These are phyloP conservation scores for Pseudopleuronectes americanus DNA, from an alignment of 2,797 vertebrate genomes.

Conservation along the genomic window DNA sequence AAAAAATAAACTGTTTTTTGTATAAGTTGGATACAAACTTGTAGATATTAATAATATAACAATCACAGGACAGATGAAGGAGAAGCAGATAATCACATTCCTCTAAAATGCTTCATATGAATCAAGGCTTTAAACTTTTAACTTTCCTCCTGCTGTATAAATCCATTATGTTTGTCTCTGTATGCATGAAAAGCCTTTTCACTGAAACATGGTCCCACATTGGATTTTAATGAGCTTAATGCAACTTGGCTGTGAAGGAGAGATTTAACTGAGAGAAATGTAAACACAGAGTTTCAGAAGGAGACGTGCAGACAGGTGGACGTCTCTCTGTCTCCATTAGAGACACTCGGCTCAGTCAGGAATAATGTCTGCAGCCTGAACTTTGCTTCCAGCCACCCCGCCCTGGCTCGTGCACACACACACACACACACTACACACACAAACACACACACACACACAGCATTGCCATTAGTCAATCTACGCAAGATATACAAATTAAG, in stretches of 20 bases:
- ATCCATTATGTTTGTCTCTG: too few relatives aligned
- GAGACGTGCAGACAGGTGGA: neutral
- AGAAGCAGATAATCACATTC: too few relatives aligned
- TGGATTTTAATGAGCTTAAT: neutral
- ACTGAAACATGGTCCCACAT: too few relatives aligned
- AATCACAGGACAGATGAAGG: too few relatives aligned
- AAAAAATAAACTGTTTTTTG: too few relatives aligned
- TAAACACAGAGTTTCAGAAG: neutral
- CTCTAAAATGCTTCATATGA: too few relatives aligned
- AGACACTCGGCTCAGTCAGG: conserved; percentile 52
- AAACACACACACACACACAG: neutral
- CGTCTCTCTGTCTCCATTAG: neutral
- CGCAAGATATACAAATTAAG: conserved; percentile 54
- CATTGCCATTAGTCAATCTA: conserved; percentile 29
- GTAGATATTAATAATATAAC: too few relatives aligned
- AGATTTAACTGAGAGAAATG: neutral
- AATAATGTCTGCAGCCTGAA: conserved; percentile 43
- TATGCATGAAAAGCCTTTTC: too few relatives aligned
- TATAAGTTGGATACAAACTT: too few relatives aligned
- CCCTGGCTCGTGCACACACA: conserved; percentile 1
- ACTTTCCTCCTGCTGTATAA: too few relatives aligned
- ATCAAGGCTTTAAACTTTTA: too few relatives aligned
- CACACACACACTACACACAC: conserved; percentile 10
- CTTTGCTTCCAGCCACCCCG: conserved; percentile 22
- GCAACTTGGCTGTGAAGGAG: neutral